Evolutionary conservation across 2,797 vertebrate species (phyloP), one percentile per base, ranked within the genome.

Genomic region (Poecilia gillii): DNA sequence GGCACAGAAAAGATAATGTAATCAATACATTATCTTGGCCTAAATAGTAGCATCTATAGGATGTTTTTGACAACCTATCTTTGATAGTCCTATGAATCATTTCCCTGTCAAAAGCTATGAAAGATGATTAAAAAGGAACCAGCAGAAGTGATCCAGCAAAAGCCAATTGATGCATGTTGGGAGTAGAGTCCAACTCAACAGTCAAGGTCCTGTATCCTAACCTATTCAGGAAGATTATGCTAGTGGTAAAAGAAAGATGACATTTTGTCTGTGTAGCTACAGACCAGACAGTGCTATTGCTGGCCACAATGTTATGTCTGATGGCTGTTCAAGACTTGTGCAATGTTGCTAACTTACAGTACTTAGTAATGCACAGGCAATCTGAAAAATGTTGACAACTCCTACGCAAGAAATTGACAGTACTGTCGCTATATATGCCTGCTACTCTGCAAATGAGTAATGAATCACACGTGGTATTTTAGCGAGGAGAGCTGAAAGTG

Each of bases 391-490:
- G 18, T 6, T 78, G 70, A 84, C 68, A 76, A 79, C 28, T 1
- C 18, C 20, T 28, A 47, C 4, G 66, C n/a, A 78, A 74, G 39
- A 49, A 41, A 70, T n/a, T 33, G 47, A 81, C 68, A 78, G 39
- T 31, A 20, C 45, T 12, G 1, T 73, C 13, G 77, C 70, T 77
- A 71, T 72, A 73, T 79, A 72, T 41, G 0, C 16, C 36, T 33
- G 66, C 12, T 46, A 74, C 78, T 85, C 81, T 76, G 46, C 23
- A 39, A 45, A 84, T 79, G 78, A 81, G 55, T 76, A 85, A 85
- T 89, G 74, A 90, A 87, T 84, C 87, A 88, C 72, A 72, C 20
- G 1, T 28, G 55, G n/a, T 68, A 76, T 86, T 81, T 88, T 55
- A 31, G 25, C 87, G 79, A 77, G 62, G 55, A 81, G 62, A 72